Evolutionary conservation across 2,797 vertebrate genomes (phyloP).

Genomic region (Xerus rutilus): DNA sequence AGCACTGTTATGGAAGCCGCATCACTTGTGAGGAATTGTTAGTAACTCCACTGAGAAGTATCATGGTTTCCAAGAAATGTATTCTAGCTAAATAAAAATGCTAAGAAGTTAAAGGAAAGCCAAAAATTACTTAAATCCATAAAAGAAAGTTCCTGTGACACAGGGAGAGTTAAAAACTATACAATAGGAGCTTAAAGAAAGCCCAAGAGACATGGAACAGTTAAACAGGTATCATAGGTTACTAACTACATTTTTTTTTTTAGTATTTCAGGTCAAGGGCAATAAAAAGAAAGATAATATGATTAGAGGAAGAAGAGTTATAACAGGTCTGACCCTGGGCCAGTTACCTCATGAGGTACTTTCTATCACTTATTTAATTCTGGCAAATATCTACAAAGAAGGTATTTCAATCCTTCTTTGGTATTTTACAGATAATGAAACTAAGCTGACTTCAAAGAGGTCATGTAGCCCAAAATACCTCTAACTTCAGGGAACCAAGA

Average conservation of each 20-base stretch:
- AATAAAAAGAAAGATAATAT: neutral
- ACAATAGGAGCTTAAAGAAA: neutral
- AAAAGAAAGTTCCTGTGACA: neutral
- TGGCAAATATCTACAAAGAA: neutral
- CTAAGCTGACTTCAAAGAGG: neutral
- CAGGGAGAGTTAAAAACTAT: neutral
- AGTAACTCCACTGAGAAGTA: neutral
- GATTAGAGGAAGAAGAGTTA: neutral
- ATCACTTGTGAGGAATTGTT: constrained; percentile 1
- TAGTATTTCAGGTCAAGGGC: neutral
- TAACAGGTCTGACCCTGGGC: neutral
- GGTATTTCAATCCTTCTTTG: neutral
- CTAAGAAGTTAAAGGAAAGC: neutral
- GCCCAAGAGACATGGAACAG: neutral
- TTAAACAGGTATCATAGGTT: neutral
- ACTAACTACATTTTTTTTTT: neutral
- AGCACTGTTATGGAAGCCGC: neutral
- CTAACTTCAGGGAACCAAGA: neutral
- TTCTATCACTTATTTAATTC: neutral
- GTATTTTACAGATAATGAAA: constrained; percentile 36
- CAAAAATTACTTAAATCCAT: neutral
- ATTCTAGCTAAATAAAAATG: neutral
- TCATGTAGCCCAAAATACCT: neutral
- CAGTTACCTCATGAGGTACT: neutral
- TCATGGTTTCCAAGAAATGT: neutral